Conservation (phyloP, 2,888 invertebrate species). For the Morpho deidamia region DNA sequence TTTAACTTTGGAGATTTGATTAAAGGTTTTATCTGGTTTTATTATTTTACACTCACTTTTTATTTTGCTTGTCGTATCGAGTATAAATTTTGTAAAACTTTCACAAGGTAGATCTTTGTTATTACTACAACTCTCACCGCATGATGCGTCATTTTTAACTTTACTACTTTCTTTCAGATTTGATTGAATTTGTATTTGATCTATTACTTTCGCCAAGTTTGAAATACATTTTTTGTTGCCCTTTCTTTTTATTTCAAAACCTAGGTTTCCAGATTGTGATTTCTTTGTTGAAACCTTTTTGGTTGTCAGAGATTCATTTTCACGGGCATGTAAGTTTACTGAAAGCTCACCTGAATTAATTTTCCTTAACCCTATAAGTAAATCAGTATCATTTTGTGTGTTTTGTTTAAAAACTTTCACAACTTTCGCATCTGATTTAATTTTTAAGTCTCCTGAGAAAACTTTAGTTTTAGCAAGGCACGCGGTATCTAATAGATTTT, state of each 20-base stretch:
- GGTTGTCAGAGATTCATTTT: not conserved
- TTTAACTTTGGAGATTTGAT: constrained; percentile 23
- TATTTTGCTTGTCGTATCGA: not conserved
- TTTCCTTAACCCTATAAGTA: constrained; percentile 29
- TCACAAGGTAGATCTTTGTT: not conserved
- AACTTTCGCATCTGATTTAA: constrained; percentile 39
- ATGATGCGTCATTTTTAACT: not conserved
- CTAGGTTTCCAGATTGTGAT: constrained; percentile 12
- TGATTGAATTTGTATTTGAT: not conserved
- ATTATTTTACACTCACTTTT: not conserved
- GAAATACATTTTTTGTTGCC: not conserved
- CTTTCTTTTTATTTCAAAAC: not conserved
- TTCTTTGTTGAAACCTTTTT: constrained; percentile 14
- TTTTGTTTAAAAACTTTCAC: constrained; percentile 35
- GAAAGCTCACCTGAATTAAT: constrained; percentile 30
- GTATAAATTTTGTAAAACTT: constrained; percentile 2
- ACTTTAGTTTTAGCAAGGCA: constrained; percentile 31
- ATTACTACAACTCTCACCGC: not conserved
- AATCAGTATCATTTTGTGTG: constrained; percentile 26
- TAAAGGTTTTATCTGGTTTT: not conserved
- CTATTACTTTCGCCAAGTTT: not conserved
- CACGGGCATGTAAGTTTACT: constrained; percentile 16
- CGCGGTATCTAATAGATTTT: constrained; percentile 16
- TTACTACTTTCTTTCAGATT: too few species aligned
- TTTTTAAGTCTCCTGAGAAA: constrained; percentile 33